Evolutionary conservation across 2,888 invertebrate genomes (phyloP).

Genomic region (Pristionchus maxplancki): DNA sequence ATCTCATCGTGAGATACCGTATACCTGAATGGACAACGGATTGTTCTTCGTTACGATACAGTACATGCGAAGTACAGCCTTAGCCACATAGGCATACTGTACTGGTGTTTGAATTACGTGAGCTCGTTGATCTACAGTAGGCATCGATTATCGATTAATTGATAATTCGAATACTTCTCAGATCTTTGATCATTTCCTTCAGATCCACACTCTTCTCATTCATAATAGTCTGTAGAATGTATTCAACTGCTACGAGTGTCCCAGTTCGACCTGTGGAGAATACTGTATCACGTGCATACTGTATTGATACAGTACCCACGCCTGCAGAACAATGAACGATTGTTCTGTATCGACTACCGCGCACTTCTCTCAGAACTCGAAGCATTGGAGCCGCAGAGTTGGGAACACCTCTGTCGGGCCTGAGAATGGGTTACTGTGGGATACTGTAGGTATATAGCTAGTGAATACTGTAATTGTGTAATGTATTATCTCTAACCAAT

Average conservation of each 20-base stretch:
- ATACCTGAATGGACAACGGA: constrained; percentile 22
- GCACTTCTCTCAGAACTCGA: constrained; percentile 6
- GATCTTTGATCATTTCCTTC: constrained; percentile 41
- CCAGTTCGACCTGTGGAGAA: constrained; percentile 32
- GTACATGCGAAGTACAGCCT: constrained; percentile 27
- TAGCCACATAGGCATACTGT: constrained; percentile 33
- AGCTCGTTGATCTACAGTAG: constrained; percentile 57
- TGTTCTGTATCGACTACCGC: constrained; percentile 19
- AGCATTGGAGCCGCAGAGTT: not conserved
- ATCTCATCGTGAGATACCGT: not conserved
- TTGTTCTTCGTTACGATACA: constrained; percentile 38
- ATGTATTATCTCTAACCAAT: not conserved
- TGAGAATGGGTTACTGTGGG: not conserved
- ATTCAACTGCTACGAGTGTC: constrained; percentile 5
- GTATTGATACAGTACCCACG: constrained; percentile 35
- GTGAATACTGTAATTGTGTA: not conserved
- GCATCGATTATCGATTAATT: not conserved
- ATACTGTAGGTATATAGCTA: not conserved
- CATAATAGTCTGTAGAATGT: constrained; percentile 43
- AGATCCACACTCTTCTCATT: constrained; percentile 29
- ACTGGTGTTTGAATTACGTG: constrained; percentile 58
- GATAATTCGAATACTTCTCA: not conserved
- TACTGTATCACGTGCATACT: not conserved
- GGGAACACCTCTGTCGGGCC: constrained; percentile 41
- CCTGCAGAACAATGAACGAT: constrained; percentile 37